phyloP scores from a whole-genome alignment of 2,797 vertebrate species.

The Crenichthys baileyi region DNA sequence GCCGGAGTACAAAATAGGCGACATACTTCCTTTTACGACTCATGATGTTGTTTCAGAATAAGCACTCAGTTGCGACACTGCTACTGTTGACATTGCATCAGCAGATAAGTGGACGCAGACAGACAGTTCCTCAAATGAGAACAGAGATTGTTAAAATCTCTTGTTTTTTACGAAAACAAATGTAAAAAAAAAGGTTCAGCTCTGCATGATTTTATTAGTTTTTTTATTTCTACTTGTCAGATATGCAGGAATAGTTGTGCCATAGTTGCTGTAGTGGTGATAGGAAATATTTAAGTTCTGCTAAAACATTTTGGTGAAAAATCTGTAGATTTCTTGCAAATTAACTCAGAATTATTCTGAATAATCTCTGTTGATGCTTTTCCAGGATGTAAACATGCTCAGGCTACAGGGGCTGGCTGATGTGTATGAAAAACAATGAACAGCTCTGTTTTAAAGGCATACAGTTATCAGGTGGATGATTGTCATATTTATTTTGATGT shows the following conservation, averaged over 20 bases:
- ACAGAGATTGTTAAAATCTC: neutral
- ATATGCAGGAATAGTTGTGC: too few species aligned
- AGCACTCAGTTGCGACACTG: conserved; percentile 34
- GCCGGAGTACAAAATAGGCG: conserved; percentile 68
- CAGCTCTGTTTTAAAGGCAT: neutral
- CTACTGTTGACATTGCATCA: conserved; percentile 38
- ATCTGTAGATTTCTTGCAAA: neutral
- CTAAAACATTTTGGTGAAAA: too few species aligned
- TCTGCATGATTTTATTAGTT: neutral
- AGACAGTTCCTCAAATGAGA: neutral
- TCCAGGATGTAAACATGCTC: neutral
- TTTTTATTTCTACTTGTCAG: neutral
- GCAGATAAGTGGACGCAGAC: conserved; percentile 20
- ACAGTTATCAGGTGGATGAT: neutral
- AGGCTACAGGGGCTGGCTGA: neutral
- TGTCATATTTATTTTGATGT: neutral
- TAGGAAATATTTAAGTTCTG: too few species aligned
- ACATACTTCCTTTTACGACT: conserved; percentile 54
- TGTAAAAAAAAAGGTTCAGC: neutral
- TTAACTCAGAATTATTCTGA: neutral
- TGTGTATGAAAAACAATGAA: neutral
- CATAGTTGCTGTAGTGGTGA: too few species aligned
- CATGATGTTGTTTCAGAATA: conserved; percentile 48
- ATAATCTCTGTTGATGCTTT: neutral
- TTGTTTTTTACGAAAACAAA: neutral